Percentiles rank a stretch among this genome's conserved stretches.
Conservation (phyloP, 2,113 vertebrate genomes). For the Tetrax tetrax region DNA sequence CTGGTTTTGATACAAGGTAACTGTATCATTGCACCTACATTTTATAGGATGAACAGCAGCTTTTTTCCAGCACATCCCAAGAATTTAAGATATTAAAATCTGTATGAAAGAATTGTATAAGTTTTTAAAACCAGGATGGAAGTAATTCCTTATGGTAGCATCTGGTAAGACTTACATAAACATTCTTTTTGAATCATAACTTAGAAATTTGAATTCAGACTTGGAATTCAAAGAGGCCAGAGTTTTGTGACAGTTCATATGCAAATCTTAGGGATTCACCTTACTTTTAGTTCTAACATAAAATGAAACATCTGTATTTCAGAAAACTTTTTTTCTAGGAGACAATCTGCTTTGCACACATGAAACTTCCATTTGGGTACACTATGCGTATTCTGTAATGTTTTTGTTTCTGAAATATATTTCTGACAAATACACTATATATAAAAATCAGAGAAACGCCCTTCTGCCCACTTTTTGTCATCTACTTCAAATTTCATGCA, state of each 20-base stretch:
- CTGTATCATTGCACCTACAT: background rate
- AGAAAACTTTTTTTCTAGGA: background rate
- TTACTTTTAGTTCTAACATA: background rate
- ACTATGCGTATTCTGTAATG: background rate
- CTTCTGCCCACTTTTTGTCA: background rate
- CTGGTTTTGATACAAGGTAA: background rate
- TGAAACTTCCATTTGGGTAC: background rate
- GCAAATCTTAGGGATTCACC: background rate
- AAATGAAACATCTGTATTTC: background rate
- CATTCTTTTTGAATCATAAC: background rate
- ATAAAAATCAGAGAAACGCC: background rate
- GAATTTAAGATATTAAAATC: background rate
- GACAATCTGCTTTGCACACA: background rate
- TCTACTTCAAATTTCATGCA: background rate
- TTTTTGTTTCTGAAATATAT: background rate
- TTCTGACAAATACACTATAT: background rate
- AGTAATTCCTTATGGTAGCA: background rate
- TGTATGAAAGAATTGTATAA: background rate
- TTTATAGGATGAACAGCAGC: background rate
- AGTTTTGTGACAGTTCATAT: background rate
- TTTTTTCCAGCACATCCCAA: background rate
- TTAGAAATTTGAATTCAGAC: background rate
- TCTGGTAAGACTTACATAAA: background rate
- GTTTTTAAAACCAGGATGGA: background rate
- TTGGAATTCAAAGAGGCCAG: background rate